Evolutionary conservation across 2,888 invertebrate species (phyloP).

Genomic region (Drosophila incognita): DNA sequence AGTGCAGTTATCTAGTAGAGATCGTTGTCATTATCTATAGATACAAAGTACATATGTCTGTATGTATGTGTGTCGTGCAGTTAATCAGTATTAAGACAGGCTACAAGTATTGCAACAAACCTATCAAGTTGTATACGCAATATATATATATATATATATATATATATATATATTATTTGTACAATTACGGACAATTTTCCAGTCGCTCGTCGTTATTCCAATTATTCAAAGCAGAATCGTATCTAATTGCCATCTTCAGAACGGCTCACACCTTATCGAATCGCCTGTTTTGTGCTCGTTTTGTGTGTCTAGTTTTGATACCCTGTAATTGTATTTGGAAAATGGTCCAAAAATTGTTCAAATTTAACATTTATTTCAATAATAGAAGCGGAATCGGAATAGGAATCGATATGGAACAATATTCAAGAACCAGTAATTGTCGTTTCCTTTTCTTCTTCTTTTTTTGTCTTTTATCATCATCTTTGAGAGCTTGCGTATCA

Average conservation of each 20-base stretch:
- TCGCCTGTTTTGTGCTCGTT: constrained; percentile 39
- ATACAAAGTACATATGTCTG: not conserved
- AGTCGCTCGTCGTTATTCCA: constrained; percentile 11
- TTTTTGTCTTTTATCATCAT: too few species aligned
- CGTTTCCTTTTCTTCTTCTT: not conserved
- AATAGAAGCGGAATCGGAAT: not conserved
- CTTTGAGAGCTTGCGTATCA: too few species aligned
- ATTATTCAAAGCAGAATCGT: constrained; percentile 16
- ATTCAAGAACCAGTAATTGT: not conserved
- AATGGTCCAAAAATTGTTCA: too few species aligned
- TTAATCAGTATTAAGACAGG: not conserved
- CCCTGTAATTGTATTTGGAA: constrained; percentile 12
- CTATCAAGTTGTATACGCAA: not conserved
- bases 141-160: not conserved
- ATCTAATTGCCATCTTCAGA: constrained; percentile 29
- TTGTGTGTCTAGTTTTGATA: constrained; percentile 42
- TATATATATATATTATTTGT: not conserved
- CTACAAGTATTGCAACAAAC: not conserved
- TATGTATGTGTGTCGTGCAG: not conserved
- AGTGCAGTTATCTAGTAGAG: not conserved
- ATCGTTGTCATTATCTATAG: not conserved
- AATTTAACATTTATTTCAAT: not conserved
- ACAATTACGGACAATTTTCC: not conserved
- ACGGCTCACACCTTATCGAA: constrained; percentile 23
- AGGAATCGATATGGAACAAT: not conserved